Conservation (phyloP, 2,113 vertebrate species). For the Sus scrofa region DNA sequence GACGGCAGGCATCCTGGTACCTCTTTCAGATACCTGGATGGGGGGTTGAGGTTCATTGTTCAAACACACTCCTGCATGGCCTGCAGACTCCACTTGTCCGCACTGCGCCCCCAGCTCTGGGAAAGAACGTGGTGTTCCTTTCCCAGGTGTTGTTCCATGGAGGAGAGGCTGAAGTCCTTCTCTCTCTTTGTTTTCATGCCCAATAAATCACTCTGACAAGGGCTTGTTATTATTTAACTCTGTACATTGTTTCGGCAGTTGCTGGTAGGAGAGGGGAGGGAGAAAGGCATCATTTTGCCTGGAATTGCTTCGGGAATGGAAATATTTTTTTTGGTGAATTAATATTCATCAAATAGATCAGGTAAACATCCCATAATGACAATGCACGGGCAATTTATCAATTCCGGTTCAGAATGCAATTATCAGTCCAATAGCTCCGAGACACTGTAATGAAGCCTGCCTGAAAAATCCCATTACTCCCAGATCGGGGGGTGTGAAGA, state of each 20-base stretch:
- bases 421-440: conserved; percentile 51
- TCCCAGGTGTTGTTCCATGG: neutral
- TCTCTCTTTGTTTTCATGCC: conserved; percentile 5
- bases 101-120: neutral
- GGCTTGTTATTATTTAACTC: conserved; percentile 56
- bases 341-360: conserved; percentile 81
- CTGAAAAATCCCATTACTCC: conserved; percentile 47
- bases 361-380: conserved; percentile 70
- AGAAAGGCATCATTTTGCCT: neutral
- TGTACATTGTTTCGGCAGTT: neutral
- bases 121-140: neutral
- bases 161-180: neutral
- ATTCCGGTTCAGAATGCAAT: conserved; percentile 54
- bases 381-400: conserved; percentile 65
- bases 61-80: neutral
- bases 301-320: conserved; percentile 54
- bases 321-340: conserved; percentile 68
- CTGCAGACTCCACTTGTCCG: neutral
- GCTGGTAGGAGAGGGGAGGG: neutral
- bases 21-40: neutral
- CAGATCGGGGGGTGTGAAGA: neutral
- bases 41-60: accelerated
- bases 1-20: accelerated
- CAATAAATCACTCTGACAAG: conserved; percentile 77
- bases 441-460: neutral